Evolutionary conservation across 2,888 invertebrate genomes (phyloP).

Genomic region (Apodemia mormo): DNA sequence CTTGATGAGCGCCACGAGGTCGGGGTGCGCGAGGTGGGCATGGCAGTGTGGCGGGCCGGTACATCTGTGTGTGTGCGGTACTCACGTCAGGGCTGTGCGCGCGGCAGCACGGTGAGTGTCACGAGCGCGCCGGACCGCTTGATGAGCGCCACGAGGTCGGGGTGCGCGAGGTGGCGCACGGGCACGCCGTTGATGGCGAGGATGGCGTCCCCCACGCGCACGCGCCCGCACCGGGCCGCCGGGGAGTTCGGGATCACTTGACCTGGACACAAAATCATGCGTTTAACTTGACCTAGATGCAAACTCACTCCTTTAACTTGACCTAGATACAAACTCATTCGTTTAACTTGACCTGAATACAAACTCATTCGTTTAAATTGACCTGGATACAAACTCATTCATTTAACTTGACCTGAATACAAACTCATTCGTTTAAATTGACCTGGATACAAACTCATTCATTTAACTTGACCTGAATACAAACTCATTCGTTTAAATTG

Average conservation of each 20-base stretch:
- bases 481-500: too few relatives aligned
- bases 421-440: too few relatives aligned
- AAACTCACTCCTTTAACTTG: too few relatives aligned
- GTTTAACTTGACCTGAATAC: too few relatives aligned
- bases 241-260: slow-evolving; percentile 97
- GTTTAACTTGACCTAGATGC: too few relatives aligned
- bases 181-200: slow-evolving; percentile 95
- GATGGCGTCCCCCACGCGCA: slow-evolving; percentile 97
- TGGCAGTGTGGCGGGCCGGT: slow-evolving; percentile 67
- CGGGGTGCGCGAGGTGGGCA: slow-evolving; percentile 93
- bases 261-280: slow-evolving; percentile 83
- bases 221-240: slow-evolving; percentile 94
- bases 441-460: too few relatives aligned
- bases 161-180: slow-evolving; percentile 89
- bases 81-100: slow-evolving; percentile 43
- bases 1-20: slow-evolving; percentile 98
- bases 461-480: too few relatives aligned
- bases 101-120: slow-evolving; percentile 86
- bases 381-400: too few relatives aligned
- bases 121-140: slow-evolving; percentile 97
- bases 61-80: too few relatives aligned
- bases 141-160: slow-evolving; percentile 96
- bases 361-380: too few relatives aligned
- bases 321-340: too few relatives aligned
- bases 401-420: too few relatives aligned